These are phyloP conservation scores for Muscina levida DNA, from an alignment of 2,888 invertebrate genomes.

Conservation along the genomic window DNA sequence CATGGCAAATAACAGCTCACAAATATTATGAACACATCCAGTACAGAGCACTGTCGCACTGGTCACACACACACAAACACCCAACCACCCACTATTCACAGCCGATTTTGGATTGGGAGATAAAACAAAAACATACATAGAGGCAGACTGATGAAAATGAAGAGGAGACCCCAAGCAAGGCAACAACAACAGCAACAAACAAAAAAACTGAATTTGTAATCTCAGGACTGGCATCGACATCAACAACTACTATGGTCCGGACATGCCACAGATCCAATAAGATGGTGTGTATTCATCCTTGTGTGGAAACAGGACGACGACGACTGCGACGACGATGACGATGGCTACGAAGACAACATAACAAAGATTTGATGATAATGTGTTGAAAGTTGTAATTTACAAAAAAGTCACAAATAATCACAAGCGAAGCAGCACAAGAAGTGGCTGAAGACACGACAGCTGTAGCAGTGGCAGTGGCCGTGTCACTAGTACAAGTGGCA, in stretches of 20 bases:
- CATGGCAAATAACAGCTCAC: constrained; percentile 13
- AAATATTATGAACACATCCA: neutral
- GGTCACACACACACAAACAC: no score
- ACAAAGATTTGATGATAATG: constrained; percentile 56
- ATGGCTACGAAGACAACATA: constrained; percentile 18
- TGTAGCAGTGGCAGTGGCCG: constrained; percentile 15
- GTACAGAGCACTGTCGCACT: neutral
- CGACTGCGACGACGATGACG: neutral
- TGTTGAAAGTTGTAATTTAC: constrained; percentile 56
- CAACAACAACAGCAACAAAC: neutral
- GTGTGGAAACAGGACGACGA: neutral
- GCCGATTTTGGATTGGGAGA: constrained; percentile 25
- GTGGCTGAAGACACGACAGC: no score
- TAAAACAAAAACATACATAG: constrained; percentile 8
- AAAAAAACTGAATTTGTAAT: constrained; percentile 43
- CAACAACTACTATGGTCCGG: constrained; percentile 43
- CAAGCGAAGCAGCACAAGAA: constrained; percentile 16
- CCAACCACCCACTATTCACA: neutral
- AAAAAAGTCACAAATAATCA: constrained; percentile 51
- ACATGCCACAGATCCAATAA: neutral
- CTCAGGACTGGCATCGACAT: constrained; percentile 59
- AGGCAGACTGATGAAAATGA: neutral
- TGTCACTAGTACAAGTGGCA: neutral
- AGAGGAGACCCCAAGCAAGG: constrained; percentile 24
- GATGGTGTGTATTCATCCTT: neutral